A percentile compares a stretch with the other conserved stretches of the same genome.
Evolutionary conservation across 2,797 vertebrate species (phyloP).

Genomic region (Allobates femoralis): DNA sequence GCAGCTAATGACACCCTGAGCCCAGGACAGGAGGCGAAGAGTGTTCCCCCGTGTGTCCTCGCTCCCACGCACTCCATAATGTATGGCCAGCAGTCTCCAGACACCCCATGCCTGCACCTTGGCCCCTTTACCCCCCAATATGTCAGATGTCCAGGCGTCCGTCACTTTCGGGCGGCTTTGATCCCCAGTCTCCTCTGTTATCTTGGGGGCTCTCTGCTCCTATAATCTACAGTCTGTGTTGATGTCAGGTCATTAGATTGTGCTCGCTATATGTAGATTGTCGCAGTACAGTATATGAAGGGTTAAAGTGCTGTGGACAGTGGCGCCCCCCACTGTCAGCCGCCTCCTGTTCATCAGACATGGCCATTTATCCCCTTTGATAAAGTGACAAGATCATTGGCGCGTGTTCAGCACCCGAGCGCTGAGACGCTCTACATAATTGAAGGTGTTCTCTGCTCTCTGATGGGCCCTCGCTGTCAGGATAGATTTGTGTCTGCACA

Average conservation of each 20-base stretch:
- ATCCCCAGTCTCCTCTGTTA: no score
- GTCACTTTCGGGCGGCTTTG: no score
- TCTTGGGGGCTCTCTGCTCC: no score
- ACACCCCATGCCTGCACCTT: neutral
- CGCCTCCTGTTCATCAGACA: conserved; percentile 65
- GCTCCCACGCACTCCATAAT: neutral
- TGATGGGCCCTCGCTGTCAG: neutral
- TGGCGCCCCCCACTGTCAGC: neutral
- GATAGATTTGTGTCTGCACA: neutral
- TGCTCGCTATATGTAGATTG: neutral
- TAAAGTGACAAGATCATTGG: conserved; percentile 72
- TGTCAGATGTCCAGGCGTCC: no score
- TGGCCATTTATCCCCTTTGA: conserved; percentile 71
- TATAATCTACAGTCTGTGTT: neutral
- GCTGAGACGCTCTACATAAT: conserved; percentile 74
- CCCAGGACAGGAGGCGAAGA: neutral
- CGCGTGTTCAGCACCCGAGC: conserved; percentile 70
- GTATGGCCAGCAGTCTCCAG: neutral
- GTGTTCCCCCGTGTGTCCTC: neutral
- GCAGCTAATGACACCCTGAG: conserved; percentile 15
- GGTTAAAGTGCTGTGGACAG: conserved; percentile 19
- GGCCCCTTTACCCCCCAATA: neutral
- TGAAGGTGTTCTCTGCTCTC: conserved; percentile 64
- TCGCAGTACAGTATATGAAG: neutral
- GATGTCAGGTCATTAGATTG: no score